Evolutionary conservation across 2,797 vertebrate genomes (phyloP), one percentile per base, ranked within the genome.

Genomic region (Perodicticus potto): DNA sequence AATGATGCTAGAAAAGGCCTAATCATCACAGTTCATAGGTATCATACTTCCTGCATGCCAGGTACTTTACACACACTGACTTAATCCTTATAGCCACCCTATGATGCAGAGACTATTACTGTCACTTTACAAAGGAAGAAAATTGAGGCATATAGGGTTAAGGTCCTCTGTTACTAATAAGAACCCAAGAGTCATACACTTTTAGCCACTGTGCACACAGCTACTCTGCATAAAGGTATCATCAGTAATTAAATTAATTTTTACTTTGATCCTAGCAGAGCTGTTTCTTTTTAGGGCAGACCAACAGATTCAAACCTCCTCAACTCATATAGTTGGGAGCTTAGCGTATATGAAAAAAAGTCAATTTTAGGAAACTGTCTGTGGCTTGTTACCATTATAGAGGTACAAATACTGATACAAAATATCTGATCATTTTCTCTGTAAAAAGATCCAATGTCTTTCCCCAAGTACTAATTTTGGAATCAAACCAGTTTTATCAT

Each of bases 91-190:
- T 4, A 61, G 76, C n/a, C 70, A 82, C 23, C 23, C 32, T 86
- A 7, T 6, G 4, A 49, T 49, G 10, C 45, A 63, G 14, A 69
- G 32, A 45, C 5, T 77, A 53, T 76, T 32, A 77, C 32, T 45
- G 27, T 83, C n/a, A 49, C 63, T 86, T 92, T 9, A 59, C 85
- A 91, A 22, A 29, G 74, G 87, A 94, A 67, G 55, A 95, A 95
- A 89, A 72, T 25, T 37, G 53, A 53, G 34, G 65, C 12, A 73
- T 37, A 29, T 22, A 57, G 32, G 55, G 19, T 63, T 80, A 87
- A 91, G 32, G 57, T 53, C 45, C 29, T 5, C 20, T 45, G n/a
- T 55, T 67, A 34, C 57, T 85, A 57, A 1, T 57, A 8, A 13
- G n/a, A 25, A 89, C 25, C 22, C 6, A 32, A 80, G 55, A 93